Evolutionary conservation across 2,113 vertebrate genomes (phyloP).

Genomic region (Phalacrocorax aristotelis): DNA sequence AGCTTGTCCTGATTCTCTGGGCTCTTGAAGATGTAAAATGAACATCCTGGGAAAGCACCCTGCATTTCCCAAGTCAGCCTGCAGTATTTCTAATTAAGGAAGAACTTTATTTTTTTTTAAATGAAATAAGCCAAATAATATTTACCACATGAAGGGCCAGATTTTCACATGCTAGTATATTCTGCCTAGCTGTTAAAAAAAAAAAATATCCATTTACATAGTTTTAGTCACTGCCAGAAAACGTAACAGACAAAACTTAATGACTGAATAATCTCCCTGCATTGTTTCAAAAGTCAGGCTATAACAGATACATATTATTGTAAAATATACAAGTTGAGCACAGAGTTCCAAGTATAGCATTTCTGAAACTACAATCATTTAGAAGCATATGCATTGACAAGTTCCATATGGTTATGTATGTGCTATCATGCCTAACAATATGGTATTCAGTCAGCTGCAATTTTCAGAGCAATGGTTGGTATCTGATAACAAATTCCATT

Average conservation of each 20-base stretch:
- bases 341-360: not conserved
- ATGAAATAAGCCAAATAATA: not conserved
- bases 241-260: not conserved
- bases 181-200: not conserved
- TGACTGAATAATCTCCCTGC: not conserved
- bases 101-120: not conserved
- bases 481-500: not conserved
- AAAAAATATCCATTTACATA: too few relatives aligned
- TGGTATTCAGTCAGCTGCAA: not conserved
- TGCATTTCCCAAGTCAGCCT: not conserved
- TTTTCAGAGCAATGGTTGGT: not conserved
- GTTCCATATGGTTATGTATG: rapidly evolving
- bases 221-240: not conserved
- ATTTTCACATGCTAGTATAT: not conserved
- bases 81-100: not conserved
- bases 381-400: not conserved
- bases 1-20: not conserved
- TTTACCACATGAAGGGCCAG: rapidly evolving
- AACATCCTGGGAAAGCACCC: not conserved
- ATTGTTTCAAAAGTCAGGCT: not conserved
- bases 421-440: not conserved
- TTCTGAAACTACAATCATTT: rapidly evolving
- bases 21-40: not conserved
- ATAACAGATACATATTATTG: rapidly evolving
- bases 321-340: not conserved